A percentile compares a stretch with the other conserved stretches of the same genome.
These are phyloP conservation scores for Dendrocincla fuliginosa DNA, from an alignment of 2,797 vertebrate genomes.

Conservation along the genomic window DNA sequence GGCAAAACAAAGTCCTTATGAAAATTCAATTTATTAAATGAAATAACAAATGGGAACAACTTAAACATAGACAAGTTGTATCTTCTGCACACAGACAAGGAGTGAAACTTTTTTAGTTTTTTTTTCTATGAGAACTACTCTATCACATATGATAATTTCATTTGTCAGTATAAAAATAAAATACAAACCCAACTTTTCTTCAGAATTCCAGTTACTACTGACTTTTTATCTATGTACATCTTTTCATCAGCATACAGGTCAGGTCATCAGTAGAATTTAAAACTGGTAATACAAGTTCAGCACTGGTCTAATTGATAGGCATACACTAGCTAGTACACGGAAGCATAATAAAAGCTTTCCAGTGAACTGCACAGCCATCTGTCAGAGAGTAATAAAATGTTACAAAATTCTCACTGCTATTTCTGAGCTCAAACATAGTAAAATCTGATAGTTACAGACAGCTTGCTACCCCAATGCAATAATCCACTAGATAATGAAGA, in stretches of 20 bases:
- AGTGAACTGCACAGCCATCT: background rate
- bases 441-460: background rate
- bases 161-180: background rate
- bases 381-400: background rate
- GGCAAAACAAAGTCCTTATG: background rate
- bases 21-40: background rate
- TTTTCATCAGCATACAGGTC: background rate
- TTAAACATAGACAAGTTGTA: background rate
- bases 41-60: background rate
- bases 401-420: background rate
- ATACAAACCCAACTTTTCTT: background rate
- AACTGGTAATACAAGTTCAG: background rate
- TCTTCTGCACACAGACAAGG: background rate
- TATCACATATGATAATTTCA: background rate
- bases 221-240: background rate
- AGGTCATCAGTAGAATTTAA: background rate
- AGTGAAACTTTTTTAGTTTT: rapidly evolving
- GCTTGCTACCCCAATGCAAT: background rate
- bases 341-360: background rate
- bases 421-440: background rate
- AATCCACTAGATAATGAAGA: background rate
- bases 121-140: background rate
- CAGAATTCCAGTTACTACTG: background rate
- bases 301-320: background rate
- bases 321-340: rapidly evolving